Evolutionary conservation across 2,113 vertebrate genomes (phyloP).

Genomic region (Phrynocephalus versicolor): DNA sequence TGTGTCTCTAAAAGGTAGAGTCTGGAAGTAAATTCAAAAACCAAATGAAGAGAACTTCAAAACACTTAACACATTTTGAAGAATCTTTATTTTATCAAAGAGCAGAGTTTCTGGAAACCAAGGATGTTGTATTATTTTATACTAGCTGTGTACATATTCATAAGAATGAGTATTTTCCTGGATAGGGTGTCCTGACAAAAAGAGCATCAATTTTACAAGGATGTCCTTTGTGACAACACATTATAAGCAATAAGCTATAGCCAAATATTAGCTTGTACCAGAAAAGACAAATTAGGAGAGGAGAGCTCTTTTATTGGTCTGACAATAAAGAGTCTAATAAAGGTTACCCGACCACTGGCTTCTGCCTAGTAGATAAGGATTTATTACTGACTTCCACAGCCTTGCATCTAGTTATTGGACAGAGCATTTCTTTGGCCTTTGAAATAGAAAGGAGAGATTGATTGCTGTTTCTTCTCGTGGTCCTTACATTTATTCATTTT

Average conservation of each 20-base stretch:
- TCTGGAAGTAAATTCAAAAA: background rate
- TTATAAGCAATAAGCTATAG: slow-evolving; percentile 40
- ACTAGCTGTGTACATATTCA: background rate
- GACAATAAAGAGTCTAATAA: slow-evolving; percentile 30
- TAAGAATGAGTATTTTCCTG: slow-evolving; percentile 8
- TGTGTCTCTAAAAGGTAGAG: background rate
- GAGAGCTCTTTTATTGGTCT: slow-evolving; percentile 33
- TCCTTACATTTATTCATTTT: background rate
- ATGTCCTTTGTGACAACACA: slow-evolving; percentile 35
- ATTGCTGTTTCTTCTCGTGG: slow-evolving; percentile 31
- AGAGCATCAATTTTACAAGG: background rate
- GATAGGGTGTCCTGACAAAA: slow-evolving; percentile 14
- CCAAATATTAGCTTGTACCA: slow-evolving; percentile 44
- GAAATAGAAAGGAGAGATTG: slow-evolving; percentile 26
- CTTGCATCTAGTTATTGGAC: background rate
- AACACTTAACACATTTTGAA: slow-evolving; percentile 1
- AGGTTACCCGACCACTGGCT: slow-evolving; percentile 36
- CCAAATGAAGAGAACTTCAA: background rate
- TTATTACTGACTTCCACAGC: slow-evolving; percentile 40
- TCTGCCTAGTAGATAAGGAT: slow-evolving; percentile 2
- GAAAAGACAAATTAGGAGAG: slow-evolving; percentile 34
- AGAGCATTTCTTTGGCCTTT: rapidly evolving
- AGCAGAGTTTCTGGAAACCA: slow-evolving; percentile 33
- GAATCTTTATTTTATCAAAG: background rate
- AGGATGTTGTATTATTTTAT: slow-evolving; percentile 23